Evolutionary conservation across 2,113 vertebrate genomes (phyloP).

Genomic region (Actenoides hombroni): DNA sequence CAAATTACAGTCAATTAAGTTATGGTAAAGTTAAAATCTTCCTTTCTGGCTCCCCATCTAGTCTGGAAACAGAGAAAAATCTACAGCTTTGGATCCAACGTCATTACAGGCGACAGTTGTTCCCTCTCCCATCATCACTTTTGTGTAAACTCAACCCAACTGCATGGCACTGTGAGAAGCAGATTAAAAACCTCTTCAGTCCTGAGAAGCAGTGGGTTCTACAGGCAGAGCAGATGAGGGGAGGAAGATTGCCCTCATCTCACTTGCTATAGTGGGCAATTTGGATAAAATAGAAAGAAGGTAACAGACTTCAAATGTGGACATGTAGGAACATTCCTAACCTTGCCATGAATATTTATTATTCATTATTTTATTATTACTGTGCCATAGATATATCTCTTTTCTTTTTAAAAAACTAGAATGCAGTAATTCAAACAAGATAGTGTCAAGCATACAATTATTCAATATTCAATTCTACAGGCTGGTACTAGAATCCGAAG

Average conservation of each 20-base stretch:
- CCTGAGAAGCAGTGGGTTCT: not conserved
- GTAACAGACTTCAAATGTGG: not conserved
- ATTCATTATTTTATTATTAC: not conserved
- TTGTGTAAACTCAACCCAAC: not conserved
- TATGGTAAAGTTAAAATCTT: not conserved
- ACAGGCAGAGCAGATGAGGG: not conserved
- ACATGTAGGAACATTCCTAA: not conserved
- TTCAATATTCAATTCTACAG: not conserved
- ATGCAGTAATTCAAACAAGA: not conserved
- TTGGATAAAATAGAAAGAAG: not conserved
- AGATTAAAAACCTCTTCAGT: not conserved
- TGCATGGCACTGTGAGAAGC: not conserved
- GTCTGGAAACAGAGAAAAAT: not conserved
- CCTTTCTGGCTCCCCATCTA: not conserved
- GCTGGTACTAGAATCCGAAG: not conserved
- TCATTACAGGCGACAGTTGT: not conserved
- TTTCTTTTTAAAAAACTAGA: not conserved
- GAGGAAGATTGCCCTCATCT: not conserved
- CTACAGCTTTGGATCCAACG: not conserved
- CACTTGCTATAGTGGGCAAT: not conserved
- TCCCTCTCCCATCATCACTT: not conserved
- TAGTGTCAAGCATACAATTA: not conserved
- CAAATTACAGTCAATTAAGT: not conserved
- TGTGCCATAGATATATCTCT: not conserved
- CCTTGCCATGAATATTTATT: not conserved